These are phyloP conservation scores for Capitulum mitella DNA, from an alignment of 2,888 invertebrate species.

Conservation along the genomic window DNA sequence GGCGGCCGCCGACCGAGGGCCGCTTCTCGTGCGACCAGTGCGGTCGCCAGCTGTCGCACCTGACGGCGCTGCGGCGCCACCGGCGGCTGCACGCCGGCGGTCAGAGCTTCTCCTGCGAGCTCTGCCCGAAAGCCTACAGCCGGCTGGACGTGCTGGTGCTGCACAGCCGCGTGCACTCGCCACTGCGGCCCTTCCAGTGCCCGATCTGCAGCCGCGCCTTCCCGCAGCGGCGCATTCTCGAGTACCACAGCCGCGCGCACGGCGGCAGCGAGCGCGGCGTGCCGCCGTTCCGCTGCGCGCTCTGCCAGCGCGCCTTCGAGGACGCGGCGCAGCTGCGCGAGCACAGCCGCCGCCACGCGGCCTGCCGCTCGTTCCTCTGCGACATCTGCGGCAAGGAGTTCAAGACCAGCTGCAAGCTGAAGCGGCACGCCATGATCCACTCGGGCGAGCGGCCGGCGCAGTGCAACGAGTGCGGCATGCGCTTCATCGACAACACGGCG, in stretches of 20 bases:
- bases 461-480: background rate
- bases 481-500: conserved; percentile 1
- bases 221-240: background rate
- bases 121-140: background rate
- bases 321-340: background rate
- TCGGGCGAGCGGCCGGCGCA: background rate
- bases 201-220: background rate
- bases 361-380: background rate
- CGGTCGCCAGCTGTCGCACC: background rate
- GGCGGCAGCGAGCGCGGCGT: background rate
- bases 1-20: background rate
- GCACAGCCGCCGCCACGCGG: background rate
- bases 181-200: background rate
- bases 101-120: background rate
- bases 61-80: conserved; percentile 14
- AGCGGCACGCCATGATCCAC: background rate
- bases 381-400: conserved; percentile 16
- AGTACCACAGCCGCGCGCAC: conserved; percentile 11
- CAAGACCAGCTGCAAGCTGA: background rate
- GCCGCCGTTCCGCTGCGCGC: background rate
- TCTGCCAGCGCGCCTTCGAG: background rate
- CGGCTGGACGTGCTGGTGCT: background rate
- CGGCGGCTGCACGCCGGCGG: background rate
- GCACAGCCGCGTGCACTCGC: background rate
- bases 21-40: background rate